Evolutionary conservation across 2,797 vertebrate species (phyloP).

Genomic region (Iguana delicatissima): DNA sequence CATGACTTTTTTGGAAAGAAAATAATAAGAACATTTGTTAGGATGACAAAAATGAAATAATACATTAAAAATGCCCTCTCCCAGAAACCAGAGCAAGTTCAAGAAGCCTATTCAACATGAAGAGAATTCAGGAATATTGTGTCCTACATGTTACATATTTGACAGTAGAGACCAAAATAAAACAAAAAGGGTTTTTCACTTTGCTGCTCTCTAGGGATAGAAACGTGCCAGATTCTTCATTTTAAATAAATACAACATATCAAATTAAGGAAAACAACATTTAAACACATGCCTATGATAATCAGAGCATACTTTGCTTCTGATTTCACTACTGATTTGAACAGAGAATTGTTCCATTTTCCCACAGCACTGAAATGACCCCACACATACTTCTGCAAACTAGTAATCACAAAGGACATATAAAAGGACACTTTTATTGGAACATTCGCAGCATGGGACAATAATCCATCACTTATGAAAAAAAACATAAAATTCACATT

Average conservation of each 20-base stretch:
- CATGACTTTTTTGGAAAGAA: background rate
- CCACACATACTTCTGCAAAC: constrained; percentile 87
- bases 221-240: constrained; percentile 86
- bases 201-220: constrained; percentile 84
- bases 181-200: constrained; percentile 74
- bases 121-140: constrained; percentile 73
- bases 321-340: constrained; percentile 87
- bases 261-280: constrained; percentile 86
- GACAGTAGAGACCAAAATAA: constrained; percentile 85
- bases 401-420: constrained; percentile 84
- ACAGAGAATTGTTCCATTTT: constrained; percentile 82
- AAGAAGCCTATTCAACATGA: constrained; percentile 69
- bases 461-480: constrained; percentile 86
- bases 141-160: constrained; percentile 81
- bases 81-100: constrained; percentile 63
- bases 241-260: constrained; percentile 87
- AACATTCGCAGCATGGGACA: constrained; percentile 81
- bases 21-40: constrained; percentile 41
- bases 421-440: constrained; percentile 86
- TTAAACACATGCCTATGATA: constrained; percentile 85
- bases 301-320: constrained; percentile 85
- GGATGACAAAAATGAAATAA: constrained; percentile 55
- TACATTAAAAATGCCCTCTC: constrained; percentile 64
- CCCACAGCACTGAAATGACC: constrained; percentile 87
- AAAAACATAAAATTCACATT: constrained; percentile 79